Evolutionary conservation across 2,113 vertebrate genomes (phyloP).

Genomic region (Girardinichthys multiradiatus): DNA sequence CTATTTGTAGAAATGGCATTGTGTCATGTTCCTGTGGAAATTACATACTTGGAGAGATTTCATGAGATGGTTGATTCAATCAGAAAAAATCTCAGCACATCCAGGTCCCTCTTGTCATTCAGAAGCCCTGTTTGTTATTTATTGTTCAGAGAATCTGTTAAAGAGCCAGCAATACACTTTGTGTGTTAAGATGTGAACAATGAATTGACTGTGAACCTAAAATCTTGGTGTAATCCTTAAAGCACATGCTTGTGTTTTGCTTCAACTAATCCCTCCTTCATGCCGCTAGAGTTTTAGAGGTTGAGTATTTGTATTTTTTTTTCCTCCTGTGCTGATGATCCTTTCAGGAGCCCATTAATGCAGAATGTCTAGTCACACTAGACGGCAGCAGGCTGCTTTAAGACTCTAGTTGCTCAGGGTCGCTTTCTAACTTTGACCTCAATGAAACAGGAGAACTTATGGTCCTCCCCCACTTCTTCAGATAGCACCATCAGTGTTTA

Average conservation of each 20-base stretch:
- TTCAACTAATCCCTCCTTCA: constrained; percentile 15
- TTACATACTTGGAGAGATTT: not conserved
- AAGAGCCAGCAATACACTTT: not conserved
- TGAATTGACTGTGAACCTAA: constrained; percentile 13
- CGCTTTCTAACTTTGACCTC: constrained; percentile 65
- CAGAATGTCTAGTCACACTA: constrained; percentile 41
- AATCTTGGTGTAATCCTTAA: constrained; percentile 23
- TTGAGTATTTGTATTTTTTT: constrained; percentile 66
- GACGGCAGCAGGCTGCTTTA: constrained; percentile 66
- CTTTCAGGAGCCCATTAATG: constrained; percentile 66
- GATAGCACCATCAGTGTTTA: constrained; percentile 64
- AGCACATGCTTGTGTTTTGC: constrained; percentile 14
- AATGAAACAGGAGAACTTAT: constrained; percentile 71
- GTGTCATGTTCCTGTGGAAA: constrained; percentile 19
- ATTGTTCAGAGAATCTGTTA: not conserved
- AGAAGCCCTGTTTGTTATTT: not conserved
- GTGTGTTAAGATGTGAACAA: constrained; percentile 14
- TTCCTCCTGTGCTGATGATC: constrained; percentile 53
- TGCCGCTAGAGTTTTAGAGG: constrained; percentile 30
- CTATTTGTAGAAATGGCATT: constrained; percentile 11
- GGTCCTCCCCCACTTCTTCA: constrained; percentile 70
- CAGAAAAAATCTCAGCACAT: not conserved
- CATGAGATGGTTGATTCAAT: not conserved
- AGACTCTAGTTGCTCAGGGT: constrained; percentile 72
- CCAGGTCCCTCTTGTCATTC: not conserved